Conservation (phyloP, 2,797 vertebrate genomes). For the Sarcophilus harrisii region DNA sequence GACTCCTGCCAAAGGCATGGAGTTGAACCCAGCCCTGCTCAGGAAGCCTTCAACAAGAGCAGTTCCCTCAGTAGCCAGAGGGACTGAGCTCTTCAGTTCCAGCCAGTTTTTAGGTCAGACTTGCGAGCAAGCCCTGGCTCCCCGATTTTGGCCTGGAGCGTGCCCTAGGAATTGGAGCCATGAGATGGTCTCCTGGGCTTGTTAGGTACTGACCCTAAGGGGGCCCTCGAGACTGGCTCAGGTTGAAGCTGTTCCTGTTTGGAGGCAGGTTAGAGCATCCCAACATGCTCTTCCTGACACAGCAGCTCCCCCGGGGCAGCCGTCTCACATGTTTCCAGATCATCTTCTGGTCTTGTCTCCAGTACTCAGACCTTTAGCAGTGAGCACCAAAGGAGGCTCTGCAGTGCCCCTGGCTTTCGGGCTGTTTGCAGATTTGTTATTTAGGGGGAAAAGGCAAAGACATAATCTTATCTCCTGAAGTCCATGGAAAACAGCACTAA, state of each 20-base stretch:
- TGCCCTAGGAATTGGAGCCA: neutral
- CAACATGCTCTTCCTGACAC: neutral
- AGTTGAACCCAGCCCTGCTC: neutral
- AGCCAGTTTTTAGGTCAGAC: neutral
- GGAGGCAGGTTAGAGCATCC: neutral
- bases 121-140: neutral
- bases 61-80: neutral
- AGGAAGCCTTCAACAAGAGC: neutral
- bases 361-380: neutral
- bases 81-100: neutral
- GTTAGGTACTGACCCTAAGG: neutral
- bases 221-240: neutral
- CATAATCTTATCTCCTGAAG: neutral
- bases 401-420: neutral
- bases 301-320: neutral
- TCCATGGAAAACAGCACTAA: neutral
- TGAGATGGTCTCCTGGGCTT: neutral
- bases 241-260: neutral
- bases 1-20: neutral
- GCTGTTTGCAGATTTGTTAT: neutral
- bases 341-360: neutral
- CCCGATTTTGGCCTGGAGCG: neutral
- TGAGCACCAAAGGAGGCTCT: neutral
- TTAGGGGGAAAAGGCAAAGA: neutral
- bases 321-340: neutral